These are phyloP conservation scores for Drosophila sproati DNA, from an alignment of 1,140 invertebrate species.

Conservation along the genomic window DNA sequence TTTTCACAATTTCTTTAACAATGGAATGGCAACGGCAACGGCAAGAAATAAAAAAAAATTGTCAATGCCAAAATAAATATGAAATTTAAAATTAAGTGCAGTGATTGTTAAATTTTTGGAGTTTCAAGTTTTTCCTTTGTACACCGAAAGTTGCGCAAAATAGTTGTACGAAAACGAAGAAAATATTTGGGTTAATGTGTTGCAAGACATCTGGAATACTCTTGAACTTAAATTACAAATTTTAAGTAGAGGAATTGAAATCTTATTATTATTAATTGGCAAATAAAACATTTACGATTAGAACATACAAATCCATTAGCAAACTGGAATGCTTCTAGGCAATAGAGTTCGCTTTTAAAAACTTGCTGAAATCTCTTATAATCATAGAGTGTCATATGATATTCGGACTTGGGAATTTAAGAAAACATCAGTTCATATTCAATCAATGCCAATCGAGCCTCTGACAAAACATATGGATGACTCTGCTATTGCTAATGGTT, in stretches of 20 bases:
- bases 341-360: too few species aligned
- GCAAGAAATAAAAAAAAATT: conserved; percentile 55
- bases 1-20: conserved; percentile 73
- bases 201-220: conserved; percentile 21
- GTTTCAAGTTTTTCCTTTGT: conserved; percentile 46
- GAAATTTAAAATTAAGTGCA: conserved; percentile 62
- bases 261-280: too few species aligned
- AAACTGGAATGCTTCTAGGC: too few species aligned
- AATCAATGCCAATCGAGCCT: conserved; percentile 25
- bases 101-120: conserved; percentile 57
- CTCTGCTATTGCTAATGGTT: conserved; percentile 10
- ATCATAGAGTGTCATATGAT: neutral
- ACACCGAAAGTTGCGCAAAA: conserved; percentile 28
- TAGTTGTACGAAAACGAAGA: neutral
- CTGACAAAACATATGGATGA: conserved; percentile 23
- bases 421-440: conserved; percentile 34
- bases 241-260: neutral
- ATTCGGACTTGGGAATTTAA: conserved; percentile 13
- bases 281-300: too few species aligned
- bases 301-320: too few species aligned
- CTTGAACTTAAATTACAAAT: neutral
- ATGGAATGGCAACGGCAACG: conserved; percentile 19
- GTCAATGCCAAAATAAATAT: conserved; percentile 72
- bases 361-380: neutral
- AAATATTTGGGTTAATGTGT: conserved; percentile 26